A percentile compares a stretch with the other conserved stretches of the same genome.
phyloP scores from a whole-genome alignment of 1,140 invertebrate species.

The Xylocopa sonorina region DNA sequence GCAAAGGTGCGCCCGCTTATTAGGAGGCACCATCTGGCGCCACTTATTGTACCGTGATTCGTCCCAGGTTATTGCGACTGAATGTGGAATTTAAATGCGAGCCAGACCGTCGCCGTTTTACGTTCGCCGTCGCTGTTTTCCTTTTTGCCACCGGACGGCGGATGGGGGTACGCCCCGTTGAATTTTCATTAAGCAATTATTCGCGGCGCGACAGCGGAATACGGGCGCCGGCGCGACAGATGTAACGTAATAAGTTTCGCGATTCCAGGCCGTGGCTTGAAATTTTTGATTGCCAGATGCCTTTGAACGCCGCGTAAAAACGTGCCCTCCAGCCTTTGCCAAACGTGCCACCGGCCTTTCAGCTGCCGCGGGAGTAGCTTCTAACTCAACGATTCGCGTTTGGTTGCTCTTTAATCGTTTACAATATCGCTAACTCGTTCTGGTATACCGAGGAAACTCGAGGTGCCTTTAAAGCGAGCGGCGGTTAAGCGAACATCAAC shows the following conservation, averaged over 20 bases:
- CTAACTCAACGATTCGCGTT: too few relatives aligned
- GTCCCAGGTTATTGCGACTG: conserved; percentile 51
- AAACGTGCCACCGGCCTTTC: background rate
- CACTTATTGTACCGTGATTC: conserved; percentile 65
- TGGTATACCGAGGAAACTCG: too few relatives aligned
- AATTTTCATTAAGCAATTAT: conserved; percentile 53
- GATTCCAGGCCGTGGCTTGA: background rate
- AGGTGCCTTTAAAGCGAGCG: too few relatives aligned
- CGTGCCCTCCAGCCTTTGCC: too few relatives aligned
- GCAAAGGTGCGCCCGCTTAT: conserved; percentile 57
- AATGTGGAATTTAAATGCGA: conserved; percentile 55
- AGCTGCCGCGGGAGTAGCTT: background rate
- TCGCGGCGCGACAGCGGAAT: conserved; percentile 19
- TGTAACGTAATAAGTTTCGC: conserved; percentile 31
- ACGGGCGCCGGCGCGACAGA: conserved; percentile 17
- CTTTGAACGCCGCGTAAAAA: background rate
- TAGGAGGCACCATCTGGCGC: conserved; percentile 62
- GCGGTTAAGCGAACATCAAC: too few relatives aligned
- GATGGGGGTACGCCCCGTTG: background rate
- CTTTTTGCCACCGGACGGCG: background rate
- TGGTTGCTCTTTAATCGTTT: too few relatives aligned
- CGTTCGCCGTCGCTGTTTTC: conserved; percentile 3
- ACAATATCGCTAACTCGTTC: too few relatives aligned
- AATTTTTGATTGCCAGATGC: too few relatives aligned
- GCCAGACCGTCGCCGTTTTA: background rate